A percentile compares a stretch with the other conserved stretches of the same genome.
phyloP scores from a whole-genome alignment of 2,113 vertebrate species.

The Ptychochromis oligacanthus region DNA sequence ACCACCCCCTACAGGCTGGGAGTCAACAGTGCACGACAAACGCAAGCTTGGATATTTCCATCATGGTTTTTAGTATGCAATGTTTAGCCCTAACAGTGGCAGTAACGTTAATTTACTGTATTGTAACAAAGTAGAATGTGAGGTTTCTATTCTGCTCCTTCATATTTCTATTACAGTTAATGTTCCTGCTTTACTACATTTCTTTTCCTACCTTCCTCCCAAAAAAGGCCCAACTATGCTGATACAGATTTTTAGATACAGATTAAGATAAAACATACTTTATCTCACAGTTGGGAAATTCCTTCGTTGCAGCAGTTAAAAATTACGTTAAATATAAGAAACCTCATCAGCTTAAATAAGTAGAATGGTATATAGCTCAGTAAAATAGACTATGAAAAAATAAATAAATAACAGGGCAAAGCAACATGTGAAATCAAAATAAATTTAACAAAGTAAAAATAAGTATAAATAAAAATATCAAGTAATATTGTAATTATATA shows the following conservation, averaged over 20 bases:
- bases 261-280: no score
- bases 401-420: not conserved
- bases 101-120: not conserved
- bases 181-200: not conserved
- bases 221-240: not conserved
- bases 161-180: not conserved
- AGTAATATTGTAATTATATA: no score
- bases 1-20: slow-evolving; percentile 59
- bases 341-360: no score
- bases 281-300: no score
- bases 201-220: rapidly evolving
- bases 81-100: not conserved
- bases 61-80: not conserved
- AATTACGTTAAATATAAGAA: no score
- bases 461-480: no score
- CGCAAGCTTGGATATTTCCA: not conserved
- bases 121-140: not conserved
- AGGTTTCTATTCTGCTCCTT: not conserved
- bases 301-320: no score
- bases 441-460: not conserved
- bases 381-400: not conserved
- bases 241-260: no score
- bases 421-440: not conserved
- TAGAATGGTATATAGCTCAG: not conserved
- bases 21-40: not conserved